Conservation (phyloP, 2,888 invertebrate species). For the Exocentrus adspersus region DNA sequence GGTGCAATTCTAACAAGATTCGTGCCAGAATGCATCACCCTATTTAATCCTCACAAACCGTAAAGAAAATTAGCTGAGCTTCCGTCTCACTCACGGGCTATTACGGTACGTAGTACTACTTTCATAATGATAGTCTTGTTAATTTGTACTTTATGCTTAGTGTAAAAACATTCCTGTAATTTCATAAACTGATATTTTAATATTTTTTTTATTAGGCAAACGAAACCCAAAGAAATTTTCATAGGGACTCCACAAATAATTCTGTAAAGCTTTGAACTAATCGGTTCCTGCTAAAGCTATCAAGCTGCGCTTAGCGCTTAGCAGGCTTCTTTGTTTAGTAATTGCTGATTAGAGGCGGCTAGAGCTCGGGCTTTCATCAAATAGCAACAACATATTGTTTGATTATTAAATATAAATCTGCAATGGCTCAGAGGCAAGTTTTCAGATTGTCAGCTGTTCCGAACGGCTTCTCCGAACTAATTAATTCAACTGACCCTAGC, state of each 20-base stretch:
- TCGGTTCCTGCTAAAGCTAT: too few relatives aligned
- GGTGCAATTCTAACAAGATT: constrained; percentile 18
- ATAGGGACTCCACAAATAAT: too few relatives aligned
- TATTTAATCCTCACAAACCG: constrained; percentile 16
- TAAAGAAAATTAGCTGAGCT: constrained; percentile 19
- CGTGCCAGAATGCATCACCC: constrained; percentile 18
- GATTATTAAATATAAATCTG: constrained; percentile 57
- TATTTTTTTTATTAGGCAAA: too few relatives aligned
- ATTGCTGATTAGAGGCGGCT: constrained; percentile 18
- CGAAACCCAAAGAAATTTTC: too few relatives aligned
- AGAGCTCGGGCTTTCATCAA: constrained; percentile 35
- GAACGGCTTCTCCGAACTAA: constrained; percentile 56
- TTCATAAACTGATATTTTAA: too few relatives aligned
- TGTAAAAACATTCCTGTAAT: too few relatives aligned
- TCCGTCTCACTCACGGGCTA: constrained; percentile 8
- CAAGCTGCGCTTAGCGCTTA: not conserved
- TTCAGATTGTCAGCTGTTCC: constrained; percentile 58
- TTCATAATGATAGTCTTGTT: too few relatives aligned
- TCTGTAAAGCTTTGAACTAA: too few relatives aligned
- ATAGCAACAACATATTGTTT: constrained; percentile 52
- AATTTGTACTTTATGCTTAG: too few relatives aligned
- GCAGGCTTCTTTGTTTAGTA: constrained; percentile 19
- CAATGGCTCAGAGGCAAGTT: constrained; percentile 49
- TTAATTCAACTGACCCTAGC: constrained; percentile 57
- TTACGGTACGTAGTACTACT: not conserved